Evolutionary conservation across 1,140 invertebrate genomes (phyloP), one percentile per base, ranked within the genome.

Genomic region (Pogonomyrmex barbatus): DNA sequence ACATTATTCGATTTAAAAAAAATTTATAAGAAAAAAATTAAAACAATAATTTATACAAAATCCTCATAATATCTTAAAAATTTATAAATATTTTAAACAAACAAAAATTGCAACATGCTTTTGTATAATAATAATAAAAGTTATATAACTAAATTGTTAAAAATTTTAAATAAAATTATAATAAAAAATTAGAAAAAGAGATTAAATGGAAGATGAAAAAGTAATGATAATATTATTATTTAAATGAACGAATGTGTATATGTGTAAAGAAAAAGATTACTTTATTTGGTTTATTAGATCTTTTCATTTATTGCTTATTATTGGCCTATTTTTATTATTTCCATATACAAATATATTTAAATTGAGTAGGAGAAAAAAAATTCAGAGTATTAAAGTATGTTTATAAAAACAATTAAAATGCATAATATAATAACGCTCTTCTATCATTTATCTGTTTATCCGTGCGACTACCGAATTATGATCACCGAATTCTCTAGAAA

Each of bases 401-500:
- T 65, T 42, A n/a, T 24, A 24, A 24, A 24, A n/a, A 65, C 17
- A 14, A 65, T 65, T 65, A 39, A 42, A 65, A 65, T 65, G 39
- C 17, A 5, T n/a, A 17, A 39, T 65, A 5, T 36, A 50, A 47
- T 17, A 47, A 50, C 42, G 9, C 2, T 65, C 56, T 83, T 67
- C 50, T 65, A 47, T 62, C 58, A 65, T 56, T 42, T 47, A 85
- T 85, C 73, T 75, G 58, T 67, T 14, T 81, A 33, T n/a, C 36
- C 33, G 42, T 17, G 65, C 24, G 24, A 24, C 24, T 24, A 45
- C 56, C 68, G 58, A 75, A 76, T 79, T 68, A 82, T 50, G 58
- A 42, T 60, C 75, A 67, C 54, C 75, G 45, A 88, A 88, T 88
- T 86, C 84, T 71, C 52, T 0, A 70, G 54, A 60, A 86, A 86